Percentiles rank a stretch among this genome's conserved stretches.
Evolutionary conservation across 2,888 invertebrate genomes (phyloP).

Genomic region (Galeruca laticollis): DNA sequence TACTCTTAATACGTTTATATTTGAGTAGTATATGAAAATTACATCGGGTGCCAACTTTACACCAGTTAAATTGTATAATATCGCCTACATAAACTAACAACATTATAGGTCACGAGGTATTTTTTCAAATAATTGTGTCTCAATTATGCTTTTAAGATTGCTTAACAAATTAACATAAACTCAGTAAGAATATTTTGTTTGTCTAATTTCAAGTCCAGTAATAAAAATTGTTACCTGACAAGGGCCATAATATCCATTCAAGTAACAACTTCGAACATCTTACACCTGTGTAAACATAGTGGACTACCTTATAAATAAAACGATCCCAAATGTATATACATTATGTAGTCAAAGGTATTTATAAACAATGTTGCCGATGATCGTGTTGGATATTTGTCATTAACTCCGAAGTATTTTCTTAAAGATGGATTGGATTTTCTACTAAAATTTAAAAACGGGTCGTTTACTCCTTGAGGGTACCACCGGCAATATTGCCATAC

Average conservation of each 20-base stretch:
- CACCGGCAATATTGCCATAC: too few species aligned
- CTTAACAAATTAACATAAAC: neutral
- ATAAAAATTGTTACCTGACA: conserved; percentile 1
- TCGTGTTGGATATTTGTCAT: neutral
- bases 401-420: neutral
- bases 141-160: neutral
- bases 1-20: too few species aligned
- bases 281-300: conserved; percentile 3
- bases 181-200: neutral
- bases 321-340: neutral
- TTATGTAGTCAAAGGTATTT: neutral
- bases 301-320: neutral
- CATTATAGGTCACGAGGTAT: neutral
- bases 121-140: neutral
- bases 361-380: neutral
- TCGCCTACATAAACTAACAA: conserved; percentile 1
- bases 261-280: too few species aligned
- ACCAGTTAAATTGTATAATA: too few species aligned
- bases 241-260: conserved; percentile 1
- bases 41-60: too few species aligned
- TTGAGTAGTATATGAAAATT: too few species aligned
- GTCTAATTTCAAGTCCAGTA: neutral
- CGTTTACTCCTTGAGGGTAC: too few species aligned
- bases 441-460: too few species aligned
- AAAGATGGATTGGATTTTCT: neutral